phyloP scores from a whole-genome alignment of 2,888 invertebrate species.

The Eupithecia exiguata region DNA sequence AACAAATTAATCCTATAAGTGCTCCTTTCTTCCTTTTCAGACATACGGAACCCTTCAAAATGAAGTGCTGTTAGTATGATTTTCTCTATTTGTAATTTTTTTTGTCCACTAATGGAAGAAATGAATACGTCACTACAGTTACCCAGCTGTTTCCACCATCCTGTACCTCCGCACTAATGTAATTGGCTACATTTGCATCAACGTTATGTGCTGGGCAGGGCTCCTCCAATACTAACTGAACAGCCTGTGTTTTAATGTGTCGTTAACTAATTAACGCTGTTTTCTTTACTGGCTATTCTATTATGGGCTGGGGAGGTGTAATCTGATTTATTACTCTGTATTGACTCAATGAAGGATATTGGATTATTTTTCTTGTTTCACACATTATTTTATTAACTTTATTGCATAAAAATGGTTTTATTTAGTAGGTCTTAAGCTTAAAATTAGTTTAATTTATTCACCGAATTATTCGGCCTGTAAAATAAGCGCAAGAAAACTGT shows the following conservation, averaged over 20 bases:
- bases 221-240: conserved; percentile 59
- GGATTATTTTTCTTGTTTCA: not conserved
- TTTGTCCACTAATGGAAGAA: too few species aligned
- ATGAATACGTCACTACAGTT: not conserved
- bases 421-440: too few species aligned
- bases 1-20: too few species aligned
- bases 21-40: too few species aligned
- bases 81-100: too few species aligned
- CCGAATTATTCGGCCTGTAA: too few species aligned
- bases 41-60: too few species aligned
- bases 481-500: too few species aligned
- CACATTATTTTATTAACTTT: not conserved
- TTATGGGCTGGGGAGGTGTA: not conserved
- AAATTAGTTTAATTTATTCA: too few species aligned
- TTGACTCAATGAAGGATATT: not conserved
- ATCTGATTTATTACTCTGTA: not conserved
- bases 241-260: conserved; percentile 33
- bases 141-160: conserved; percentile 3
- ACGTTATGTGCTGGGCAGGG: conserved; percentile 62
- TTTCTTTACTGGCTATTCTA: not conserved
- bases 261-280: conserved; percentile 14
- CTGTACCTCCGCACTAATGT: conserved; percentile 50
- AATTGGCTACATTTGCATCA: conserved; percentile 68
- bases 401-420: too few species aligned
- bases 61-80: too few species aligned